phyloP scores from a whole-genome alignment of 2,888 invertebrate genomes.

The Melinaea menophilus region DNA sequence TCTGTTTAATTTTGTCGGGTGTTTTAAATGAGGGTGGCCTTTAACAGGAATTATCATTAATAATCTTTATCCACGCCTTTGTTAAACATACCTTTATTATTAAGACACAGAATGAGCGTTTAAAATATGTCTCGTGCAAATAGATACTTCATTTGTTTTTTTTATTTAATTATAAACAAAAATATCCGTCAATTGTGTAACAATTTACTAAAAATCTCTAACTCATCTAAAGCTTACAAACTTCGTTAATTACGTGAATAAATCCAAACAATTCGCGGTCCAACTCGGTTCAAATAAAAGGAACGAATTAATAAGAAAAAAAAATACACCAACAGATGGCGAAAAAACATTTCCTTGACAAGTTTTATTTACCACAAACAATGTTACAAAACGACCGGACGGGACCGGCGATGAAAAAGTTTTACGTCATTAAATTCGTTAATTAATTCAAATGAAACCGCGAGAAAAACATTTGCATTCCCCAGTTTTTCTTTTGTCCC shows the following conservation, averaged over 20 bases:
- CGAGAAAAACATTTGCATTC: constrained; percentile 73
- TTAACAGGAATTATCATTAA: constrained; percentile 41
- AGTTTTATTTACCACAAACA: constrained; percentile 77
- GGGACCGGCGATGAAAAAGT: constrained; percentile 67
- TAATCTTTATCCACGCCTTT: constrained; percentile 40
- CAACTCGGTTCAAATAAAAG: constrained; percentile 59
- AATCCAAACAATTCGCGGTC: constrained; percentile 69
- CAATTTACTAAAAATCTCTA: constrained; percentile 62
- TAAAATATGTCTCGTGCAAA: not conserved
- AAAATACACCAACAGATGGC: constrained; percentile 56
- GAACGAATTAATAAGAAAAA: constrained; percentile 67
- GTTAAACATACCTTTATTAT: constrained; percentile 18
- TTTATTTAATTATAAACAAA: constrained; percentile 16
- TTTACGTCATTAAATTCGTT: constrained; percentile 74
- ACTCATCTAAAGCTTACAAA: constrained; percentile 70
- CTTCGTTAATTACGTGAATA: constrained; percentile 76
- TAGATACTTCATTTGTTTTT: not conserved
- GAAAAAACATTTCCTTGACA: constrained; percentile 75
- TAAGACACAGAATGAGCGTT: constrained; percentile 10
- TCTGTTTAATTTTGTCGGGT: constrained; percentile 59
- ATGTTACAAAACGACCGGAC: constrained; percentile 61
- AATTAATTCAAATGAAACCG: constrained; percentile 78
- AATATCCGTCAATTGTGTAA: constrained; percentile 62
- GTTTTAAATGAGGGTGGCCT: constrained; percentile 61
- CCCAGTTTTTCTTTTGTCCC: constrained; percentile 57